Evolutionary conservation across 1,140 invertebrate species (phyloP), one percentile per base, ranked within the genome.

Genomic region (Hylaeus volcanicus): DNA sequence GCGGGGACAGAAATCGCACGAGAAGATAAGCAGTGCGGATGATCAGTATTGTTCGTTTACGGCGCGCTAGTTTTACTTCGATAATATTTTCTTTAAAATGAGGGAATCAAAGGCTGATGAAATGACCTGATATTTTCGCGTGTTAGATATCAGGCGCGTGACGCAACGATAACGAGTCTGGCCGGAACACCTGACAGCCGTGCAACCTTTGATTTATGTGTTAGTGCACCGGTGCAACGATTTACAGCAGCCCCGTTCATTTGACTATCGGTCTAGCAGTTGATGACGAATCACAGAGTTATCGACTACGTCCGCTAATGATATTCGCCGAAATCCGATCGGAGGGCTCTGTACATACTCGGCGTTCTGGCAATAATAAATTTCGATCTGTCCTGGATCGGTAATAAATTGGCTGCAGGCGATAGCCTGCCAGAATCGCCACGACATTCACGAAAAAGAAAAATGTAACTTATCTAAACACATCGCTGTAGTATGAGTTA

Each of bases 271-370:
- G 74, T 65, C 77, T 43, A 79, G 79, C 66, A 86, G 83, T 85
- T 79, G 74, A 85, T 86, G 84, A 86, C 84, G 84, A 86, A 86
- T 86, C 83, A 76, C n/a, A 61, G 74, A 81, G 83, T 82, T 86
- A 86, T 86, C 84, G 83, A 68, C 84, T 84, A 75, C 45, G 56
- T 48, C 79, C 84, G 79, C 84, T 26, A 82, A 82, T 74, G 74
- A 85, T 85, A 85, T 85, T 81, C 82, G 83, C 84, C 84, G 70
- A 85, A 86, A 82, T 82, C 82, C 71, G 83, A 85, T 53, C 72
- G 51, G 53, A 37, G 45, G 63, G 11, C 53, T 39, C 45, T 55
- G 66, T 64, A 39, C 69, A 39, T 26, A 26, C 26, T 26, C 37
- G n/a, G n/a, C 66, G 12, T 63, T 39, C 41, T 39, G 39, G 39